A percentile compares a stretch with the other conserved stretches of the same genome.
These are phyloP conservation scores for Xanthia icteritia DNA, from an alignment of 2,888 invertebrate species.

Conservation along the genomic window DNA sequence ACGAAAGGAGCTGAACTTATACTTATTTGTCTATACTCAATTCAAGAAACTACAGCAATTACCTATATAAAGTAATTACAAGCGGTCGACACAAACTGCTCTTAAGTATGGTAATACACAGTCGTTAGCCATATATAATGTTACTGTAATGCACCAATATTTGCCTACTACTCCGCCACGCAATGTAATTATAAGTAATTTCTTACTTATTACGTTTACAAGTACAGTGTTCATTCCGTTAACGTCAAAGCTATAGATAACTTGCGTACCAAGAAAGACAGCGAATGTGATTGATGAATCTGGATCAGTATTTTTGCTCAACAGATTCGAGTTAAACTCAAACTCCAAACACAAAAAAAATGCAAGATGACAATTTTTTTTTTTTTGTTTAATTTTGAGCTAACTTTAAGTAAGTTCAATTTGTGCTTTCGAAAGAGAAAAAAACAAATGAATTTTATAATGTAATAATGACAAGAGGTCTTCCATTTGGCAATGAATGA, in stretches of 20 bases:
- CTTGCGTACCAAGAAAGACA: neutral
- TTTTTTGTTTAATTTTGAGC: neutral
- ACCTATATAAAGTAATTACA: slow-evolving; percentile 36
- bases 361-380: neutral
- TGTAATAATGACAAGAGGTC: too few species aligned
- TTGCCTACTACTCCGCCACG: slow-evolving; percentile 31
- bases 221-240: neutral
- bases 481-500: too few species aligned
- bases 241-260: neutral
- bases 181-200: slow-evolving; percentile 34
- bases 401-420: neutral
- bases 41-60: slow-evolving; percentile 33
- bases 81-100: slow-evolving; percentile 20
- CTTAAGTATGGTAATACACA: slow-evolving; percentile 36
- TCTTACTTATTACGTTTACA: neutral
- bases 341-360: neutral
- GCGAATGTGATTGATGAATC: neutral
- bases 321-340: neutral
- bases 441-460: neutral
- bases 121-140: slow-evolving; percentile 29
- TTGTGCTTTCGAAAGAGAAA: too few species aligned
- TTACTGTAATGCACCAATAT: slow-evolving; percentile 41
- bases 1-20: slow-evolving; percentile 12
- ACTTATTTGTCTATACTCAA: slow-evolving; percentile 22
- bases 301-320: neutral